Evolutionary conservation across 1,140 invertebrate genomes (phyloP).

Genomic region (Temnothorax nylanderi): DNA sequence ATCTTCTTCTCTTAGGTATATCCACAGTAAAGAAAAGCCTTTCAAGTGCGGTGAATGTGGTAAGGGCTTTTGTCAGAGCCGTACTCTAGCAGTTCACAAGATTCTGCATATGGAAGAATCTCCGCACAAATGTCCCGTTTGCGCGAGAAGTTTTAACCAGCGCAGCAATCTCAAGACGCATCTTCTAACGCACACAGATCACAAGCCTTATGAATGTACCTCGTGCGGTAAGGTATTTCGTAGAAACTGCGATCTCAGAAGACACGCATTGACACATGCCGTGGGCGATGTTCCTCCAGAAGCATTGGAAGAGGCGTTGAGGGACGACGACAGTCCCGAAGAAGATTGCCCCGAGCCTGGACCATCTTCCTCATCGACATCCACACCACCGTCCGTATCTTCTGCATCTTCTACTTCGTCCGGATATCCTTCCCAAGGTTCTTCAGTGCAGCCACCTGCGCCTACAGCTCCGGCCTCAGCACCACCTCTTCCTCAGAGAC

Average conservation of each 20-base stretch:
- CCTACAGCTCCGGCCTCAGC: constrained; percentile 66
- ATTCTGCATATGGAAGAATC: constrained; percentile 97
- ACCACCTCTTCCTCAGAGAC: constrained; percentile 83
- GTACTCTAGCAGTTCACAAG: constrained; percentile 97
- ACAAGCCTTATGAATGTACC: constrained; percentile 97
- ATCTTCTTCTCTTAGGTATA: constrained; percentile 91
- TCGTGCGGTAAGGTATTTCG: constrained; percentile 95
- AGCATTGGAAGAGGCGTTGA: constrained; percentile 88
- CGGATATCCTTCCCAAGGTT: constrained; percentile 75
- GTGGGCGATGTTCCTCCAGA: constrained; percentile 93
- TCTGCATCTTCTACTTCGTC: constrained; percentile 43
- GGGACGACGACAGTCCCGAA: constrained; percentile 88
- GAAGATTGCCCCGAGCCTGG: constrained; percentile 80
- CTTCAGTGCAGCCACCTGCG: constrained; percentile 63
- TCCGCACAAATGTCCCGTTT: constrained; percentile 96
- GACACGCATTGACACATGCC: constrained; percentile 94
- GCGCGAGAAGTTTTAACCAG: constrained; percentile 95
- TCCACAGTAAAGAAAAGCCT: constrained; percentile 98
- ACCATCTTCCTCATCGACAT: constrained; percentile 72
- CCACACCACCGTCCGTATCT: constrained; percentile 63
- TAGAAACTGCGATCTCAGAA: constrained; percentile 93
- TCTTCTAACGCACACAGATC: constrained; percentile 97
- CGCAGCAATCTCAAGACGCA: constrained; percentile 97
- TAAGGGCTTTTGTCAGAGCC: constrained; percentile 98
- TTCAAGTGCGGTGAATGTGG: constrained; percentile 98